Evolutionary conservation across 2,888 invertebrate species (phyloP), one percentile per base, ranked within the genome.

Genomic region (Xestia xanthographa): DNA sequence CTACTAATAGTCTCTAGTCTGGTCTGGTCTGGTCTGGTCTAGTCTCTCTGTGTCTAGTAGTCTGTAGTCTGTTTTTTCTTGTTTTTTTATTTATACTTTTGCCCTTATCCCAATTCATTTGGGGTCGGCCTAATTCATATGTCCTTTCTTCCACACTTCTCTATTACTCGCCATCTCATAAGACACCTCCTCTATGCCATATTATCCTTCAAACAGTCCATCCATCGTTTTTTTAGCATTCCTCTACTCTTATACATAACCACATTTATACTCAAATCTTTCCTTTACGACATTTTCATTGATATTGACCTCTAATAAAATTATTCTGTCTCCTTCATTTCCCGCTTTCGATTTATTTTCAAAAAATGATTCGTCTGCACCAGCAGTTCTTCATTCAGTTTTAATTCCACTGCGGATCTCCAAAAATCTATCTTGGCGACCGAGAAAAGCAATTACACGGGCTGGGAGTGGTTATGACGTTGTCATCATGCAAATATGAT

Each of bases 401-500:
- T 62, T 14, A 62, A 22, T 53, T 58, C n/a, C 38, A 29, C 41
- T 67, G 83, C 77, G 86, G 83, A 89, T 89, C 90, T 89, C 90
- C 87, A 92, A 80, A 92, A 91, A 69, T 87, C 83, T 85, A 90
- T 90, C 89, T 88, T 87, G 62, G 77, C 85, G 87, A 88, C 88
- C 66, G 79, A 83, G 85, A 79, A 77, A 89, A 90, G 92, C 93
- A 94, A 95, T 94, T 93, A 94, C 90, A 87, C 83, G 20, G 74
- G 80, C 79, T 82, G 84, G 84, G 88, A 89, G 89, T 93, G 93
- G 90, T 91, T 92, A 92, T 93, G 92, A 92, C 92, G 91, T 89
- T 91, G 86, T 90, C 92, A 91, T 92, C 91, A 93, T 91, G 93
- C 92, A 94, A 93, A 94, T 94, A 92, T 90, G 72, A 84, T 86